These are phyloP conservation scores for Lomographa bimaculata DNA, from an alignment of 2,888 invertebrate genomes.

Conservation along the genomic window DNA sequence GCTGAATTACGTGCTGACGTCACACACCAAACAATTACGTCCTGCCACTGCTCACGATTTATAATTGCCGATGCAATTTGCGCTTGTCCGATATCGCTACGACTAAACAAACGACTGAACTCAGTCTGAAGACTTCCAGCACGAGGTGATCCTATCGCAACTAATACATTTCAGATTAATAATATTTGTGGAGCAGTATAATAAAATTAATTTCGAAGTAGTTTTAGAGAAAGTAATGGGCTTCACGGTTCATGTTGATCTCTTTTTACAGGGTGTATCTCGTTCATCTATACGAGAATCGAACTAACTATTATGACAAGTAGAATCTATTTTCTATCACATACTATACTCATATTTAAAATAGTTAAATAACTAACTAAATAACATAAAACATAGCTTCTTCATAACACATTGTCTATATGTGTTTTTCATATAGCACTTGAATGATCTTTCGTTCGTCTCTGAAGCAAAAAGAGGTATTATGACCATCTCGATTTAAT, in stretches of 20 bases:
- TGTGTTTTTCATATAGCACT: no score
- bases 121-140: not conserved
- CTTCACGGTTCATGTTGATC: no score
- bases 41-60: conserved; percentile 8
- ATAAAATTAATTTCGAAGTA: conserved; percentile 1
- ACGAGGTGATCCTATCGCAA: conserved; percentile 1
- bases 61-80: conserved; percentile 11
- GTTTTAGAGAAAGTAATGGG: no score
- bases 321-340: no score
- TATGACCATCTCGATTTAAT: conserved; percentile 12
- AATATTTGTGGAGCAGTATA: conserved; percentile 3
- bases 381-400: no score
- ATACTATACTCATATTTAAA: no score
- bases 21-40: conserved; percentile 26
- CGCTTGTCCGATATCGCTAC: conserved; percentile 2
- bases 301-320: no score
- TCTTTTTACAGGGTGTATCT: no score
- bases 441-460: conserved; percentile 12
- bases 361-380: no score
- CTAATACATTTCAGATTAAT: conserved; percentile 2
- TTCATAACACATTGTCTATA: no score
- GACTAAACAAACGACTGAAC: not conserved
- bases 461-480: conserved; percentile 22
- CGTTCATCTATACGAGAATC: no score
- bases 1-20: conserved; percentile 38